Base-by-base conservation (phyloP, 2,113 vertebrate species). In the Sarotherodon lohbergeri region DNA sequence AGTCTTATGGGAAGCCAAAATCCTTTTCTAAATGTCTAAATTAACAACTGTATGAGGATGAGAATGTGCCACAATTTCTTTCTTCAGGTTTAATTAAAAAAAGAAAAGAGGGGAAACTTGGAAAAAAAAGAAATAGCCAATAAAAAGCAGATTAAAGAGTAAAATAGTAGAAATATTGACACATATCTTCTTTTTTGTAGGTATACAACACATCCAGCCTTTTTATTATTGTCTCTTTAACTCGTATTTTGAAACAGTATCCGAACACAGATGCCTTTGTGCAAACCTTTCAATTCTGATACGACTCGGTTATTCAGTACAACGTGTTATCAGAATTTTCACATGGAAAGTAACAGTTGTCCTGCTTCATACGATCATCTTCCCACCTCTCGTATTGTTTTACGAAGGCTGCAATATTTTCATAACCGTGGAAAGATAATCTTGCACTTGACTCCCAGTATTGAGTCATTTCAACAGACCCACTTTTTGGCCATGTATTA, bases 391-490 rank as follows among this genome's bases (percentile, higher is more conserved):
- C 83, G 83, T 96, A 96, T 96, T 95, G 94, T 95, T 95, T 96
- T 95, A 95, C 94, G 80, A 96, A 63, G 48, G 94, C 96, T 96
- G 96, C 96, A 95, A 98, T 97, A 97, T 97, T 98, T 98, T 98
- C 97, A 98, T 98, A 95, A 98, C 96, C 96, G 96, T 95, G 96
- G 97, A 97, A 98, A 98, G 97, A 98, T 98, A 98, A 98, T 98
- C 97, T 98, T 96, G 97, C 97, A 98, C 97, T 99, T 98, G 98
- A 98, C 97, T 98, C 98, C 97, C 96, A 97, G 97, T 98, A 98
- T 98, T 97, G 97, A 98, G 97, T 98, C 97, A 97, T 99, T 98
- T 99, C 98, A 98, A 98, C 97, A 96, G 97, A 97, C 97, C 97
- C 97, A 98, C 97, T 98, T 98, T 78, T 96, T 95, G 96, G 96